Evolutionary conservation across 2,888 invertebrate genomes (phyloP), one percentile per base, ranked within the genome.

Genomic region (Clitarchus hookeri): DNA sequence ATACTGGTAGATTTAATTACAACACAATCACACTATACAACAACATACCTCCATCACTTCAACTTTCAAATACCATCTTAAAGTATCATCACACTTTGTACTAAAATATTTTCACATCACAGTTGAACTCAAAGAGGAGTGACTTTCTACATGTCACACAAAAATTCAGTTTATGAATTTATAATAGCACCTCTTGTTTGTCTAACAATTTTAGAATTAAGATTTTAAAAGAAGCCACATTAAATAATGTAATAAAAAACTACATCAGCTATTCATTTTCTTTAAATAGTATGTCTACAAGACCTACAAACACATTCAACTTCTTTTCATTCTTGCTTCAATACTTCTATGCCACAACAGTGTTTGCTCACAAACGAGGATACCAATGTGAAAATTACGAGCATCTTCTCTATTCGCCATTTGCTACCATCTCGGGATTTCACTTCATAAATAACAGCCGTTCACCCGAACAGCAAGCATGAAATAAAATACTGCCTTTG

Each of bases 151-250:
- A 65, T 82, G 82, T 82, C 82, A 82, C 79, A 79, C 82, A 82
- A 82, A 82, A 82, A 36, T 36, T 36, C 27, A 82, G 82, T 82
- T 82, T 82, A 82, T 36, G n/a, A 82, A 36, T 82, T 82, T 8
- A 82, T 82, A 82, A 82, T 82, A 82, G 82, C 82, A 82, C 82
- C 82, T 82, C 82, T 82, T 65, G 13, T 82, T 82, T 36, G 82
- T 82, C 82, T 82, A 82, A 27, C 82, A 82, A 25, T 65, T 65
- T 82, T 82, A 82, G 82, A 82, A 82, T 82, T 36, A 82, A 27
- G 65, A 65, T 26, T 82, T 82, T 82, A 27, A 82, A 82, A 82
- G 82, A 36, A 82, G 44, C 44, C 26, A 36, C 27, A 27, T 82
- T 82, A 82, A 82, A 36, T 36, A 82, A 36, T 27, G 82, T 82